Evolutionary conservation across 2,113 vertebrate species (phyloP), one percentile per base, ranked within the genome.

Genomic region (Oncorhynchus tshawytscha): DNA sequence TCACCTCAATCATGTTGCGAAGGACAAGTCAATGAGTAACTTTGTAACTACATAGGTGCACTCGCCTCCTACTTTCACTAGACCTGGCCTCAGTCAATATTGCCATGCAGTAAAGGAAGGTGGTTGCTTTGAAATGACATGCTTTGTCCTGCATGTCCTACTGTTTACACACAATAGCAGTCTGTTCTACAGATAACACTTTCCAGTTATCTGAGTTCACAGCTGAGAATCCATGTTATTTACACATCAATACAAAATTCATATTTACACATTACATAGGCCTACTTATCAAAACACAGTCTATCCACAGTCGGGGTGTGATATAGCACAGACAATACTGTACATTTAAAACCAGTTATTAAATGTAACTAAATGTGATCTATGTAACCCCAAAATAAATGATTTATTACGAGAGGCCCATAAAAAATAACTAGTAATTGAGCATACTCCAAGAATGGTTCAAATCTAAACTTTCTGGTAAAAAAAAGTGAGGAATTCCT

Each of bases 11-110:
- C 74, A 59, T 80, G 85, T 87, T 78, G 82, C 70, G 16, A 81
- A 85, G 76, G 67, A 60, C 70, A 4, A 80, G 93, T 94, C 94
- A 94, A 94, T 93, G 81, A 82, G n/a, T 93, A 91, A 94, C 90
- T 84, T 65, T 76, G 77, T 86, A 75, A 82, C 78, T 75, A 87
- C 67, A 76, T 59, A 90, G 85, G 85, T 87, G 87, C 71, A 84
- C 84, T 84, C 39, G 3, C 15, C 57, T 49, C 86, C 84, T 72
- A 73, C 71, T 78, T 16, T 34, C 57, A 20, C 68, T n/a, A n/a
- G 85, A 81, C 72, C 77, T 73, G 77, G 48, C 48, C 57, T 67
- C 54, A 76, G 76, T 5, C 0, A 71, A 7, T 62, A 20, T 8
- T 25, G 12, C 54, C 45, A 62, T 69, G 20, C 71, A 84, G 68